Evolutionary conservation across 2,888 invertebrate genomes (phyloP).

Genomic region (Candidula unifasciata): DNA sequence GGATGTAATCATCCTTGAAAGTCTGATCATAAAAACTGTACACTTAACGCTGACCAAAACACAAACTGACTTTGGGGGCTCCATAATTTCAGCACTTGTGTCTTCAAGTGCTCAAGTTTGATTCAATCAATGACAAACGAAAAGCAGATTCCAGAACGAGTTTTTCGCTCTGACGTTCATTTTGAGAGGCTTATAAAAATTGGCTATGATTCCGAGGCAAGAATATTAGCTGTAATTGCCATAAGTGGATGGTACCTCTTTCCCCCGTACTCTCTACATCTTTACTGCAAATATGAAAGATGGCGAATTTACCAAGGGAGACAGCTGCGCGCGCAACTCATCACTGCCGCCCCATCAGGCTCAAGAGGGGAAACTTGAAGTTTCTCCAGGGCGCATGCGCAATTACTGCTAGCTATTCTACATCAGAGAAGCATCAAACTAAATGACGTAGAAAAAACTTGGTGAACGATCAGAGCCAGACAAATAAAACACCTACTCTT

Average conservation of each 20-base stretch:
- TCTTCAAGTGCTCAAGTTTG: not conserved
- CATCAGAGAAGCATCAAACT: constrained; percentile 39
- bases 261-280: constrained; percentile 14
- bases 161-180: not conserved
- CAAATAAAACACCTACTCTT: constrained; percentile 25
- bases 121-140: constrained; percentile 34
- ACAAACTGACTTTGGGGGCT: not conserved
- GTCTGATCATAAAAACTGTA: not conserved
- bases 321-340: constrained; percentile 50
- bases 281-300: constrained; percentile 47
- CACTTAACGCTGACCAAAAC: not conserved
- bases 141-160: not conserved
- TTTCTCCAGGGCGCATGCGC: constrained; percentile 45
- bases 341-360: constrained; percentile 45
- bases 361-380: constrained; percentile 36
- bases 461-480: constrained; percentile 24
- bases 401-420: constrained; percentile 48
- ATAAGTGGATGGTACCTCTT: constrained; percentile 46
- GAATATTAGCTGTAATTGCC: constrained; percentile 44
- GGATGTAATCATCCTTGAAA: not conserved
- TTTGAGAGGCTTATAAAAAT: constrained; percentile 30
- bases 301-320: constrained; percentile 23
- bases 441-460: constrained; percentile 17
- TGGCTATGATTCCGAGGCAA: constrained; percentile 9
- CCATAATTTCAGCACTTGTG: not conserved